Evolutionary conservation across 2,797 vertebrate genomes (phyloP).

Genomic region (Sphenodon punctatus): DNA sequence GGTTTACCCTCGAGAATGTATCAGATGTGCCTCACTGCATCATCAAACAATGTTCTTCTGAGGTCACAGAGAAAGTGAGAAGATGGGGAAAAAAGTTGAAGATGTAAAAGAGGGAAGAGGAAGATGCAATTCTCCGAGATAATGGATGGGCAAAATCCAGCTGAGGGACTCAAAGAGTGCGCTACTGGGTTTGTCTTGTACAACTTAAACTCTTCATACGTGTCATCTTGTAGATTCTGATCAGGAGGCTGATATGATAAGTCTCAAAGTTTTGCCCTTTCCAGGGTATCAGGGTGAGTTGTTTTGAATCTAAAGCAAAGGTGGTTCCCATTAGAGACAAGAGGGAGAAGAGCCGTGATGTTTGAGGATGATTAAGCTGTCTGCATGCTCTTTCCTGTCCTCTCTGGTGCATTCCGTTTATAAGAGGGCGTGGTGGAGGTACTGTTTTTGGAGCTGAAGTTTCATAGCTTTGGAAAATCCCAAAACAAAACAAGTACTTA

Average conservation of each 20-base stretch:
- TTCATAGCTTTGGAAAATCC: background rate
- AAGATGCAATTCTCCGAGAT: constrained; percentile 14
- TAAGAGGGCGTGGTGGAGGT: background rate
- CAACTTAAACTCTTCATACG: background rate
- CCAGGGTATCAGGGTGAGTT: background rate
- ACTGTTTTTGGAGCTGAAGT: background rate
- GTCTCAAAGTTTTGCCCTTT: background rate
- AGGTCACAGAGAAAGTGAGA: no score
- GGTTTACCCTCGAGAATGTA: no score
- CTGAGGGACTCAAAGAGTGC: background rate
- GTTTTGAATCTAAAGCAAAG: background rate
- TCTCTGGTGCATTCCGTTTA: background rate
- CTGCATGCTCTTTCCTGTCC: background rate
- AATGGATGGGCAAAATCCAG: constrained; percentile 5
- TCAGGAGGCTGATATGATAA: background rate
- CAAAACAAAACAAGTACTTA: background rate
- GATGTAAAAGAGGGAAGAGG: no score
- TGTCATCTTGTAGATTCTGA: background rate
- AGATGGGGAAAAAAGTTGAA: no score
- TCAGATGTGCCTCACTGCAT: no score
- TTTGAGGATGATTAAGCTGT: constrained; percentile 5
- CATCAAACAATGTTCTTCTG: no score
- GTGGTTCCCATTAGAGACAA: constrained; percentile 1
- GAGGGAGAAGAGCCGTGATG: background rate
- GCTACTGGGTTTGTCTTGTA: background rate